These are phyloP conservation scores for Periophthalmodon schlosseri DNA, from an alignment of 2,113 vertebrate species.

Conservation along the genomic window DNA sequence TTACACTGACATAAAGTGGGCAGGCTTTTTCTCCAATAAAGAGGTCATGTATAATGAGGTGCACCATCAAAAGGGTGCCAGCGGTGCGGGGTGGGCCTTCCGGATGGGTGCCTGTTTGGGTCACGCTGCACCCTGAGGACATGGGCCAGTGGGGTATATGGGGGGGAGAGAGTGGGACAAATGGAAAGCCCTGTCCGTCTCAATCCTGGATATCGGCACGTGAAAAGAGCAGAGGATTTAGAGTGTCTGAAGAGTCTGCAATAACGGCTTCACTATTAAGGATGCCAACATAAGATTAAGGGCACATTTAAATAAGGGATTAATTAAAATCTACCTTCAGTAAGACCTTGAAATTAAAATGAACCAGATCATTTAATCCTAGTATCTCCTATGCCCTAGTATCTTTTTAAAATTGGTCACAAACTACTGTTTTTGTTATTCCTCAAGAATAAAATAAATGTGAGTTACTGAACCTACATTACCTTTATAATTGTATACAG, in stretches of 20 bases:
- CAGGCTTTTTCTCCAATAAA: slow-evolving; percentile 31
- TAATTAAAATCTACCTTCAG: slow-evolving; percentile 2
- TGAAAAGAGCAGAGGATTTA: slow-evolving; percentile 38
- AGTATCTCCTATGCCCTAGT: neutral
- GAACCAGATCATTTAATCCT: neutral
- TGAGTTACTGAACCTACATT: neutral
- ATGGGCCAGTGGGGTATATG: slow-evolving; percentile 18
- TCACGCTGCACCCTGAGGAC: slow-evolving; percentile 54
- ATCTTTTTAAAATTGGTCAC: neutral
- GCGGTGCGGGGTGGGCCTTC: slow-evolving; percentile 42
- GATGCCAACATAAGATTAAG: slow-evolving; percentile 43
- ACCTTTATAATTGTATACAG: slow-evolving; percentile 6
- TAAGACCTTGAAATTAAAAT: neutral
- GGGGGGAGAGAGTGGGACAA: slow-evolving; percentile 15
- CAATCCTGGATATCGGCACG: slow-evolving; percentile 37
- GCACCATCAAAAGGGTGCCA: slow-evolving; percentile 3
- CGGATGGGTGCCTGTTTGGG: slow-evolving; percentile 65
- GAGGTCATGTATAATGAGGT: slow-evolving; percentile 50
- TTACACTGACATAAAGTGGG: slow-evolving; percentile 30
- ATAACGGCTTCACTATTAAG: slow-evolving; percentile 12
- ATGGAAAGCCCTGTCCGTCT: slow-evolving; percentile 40
- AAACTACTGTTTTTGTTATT: neutral
- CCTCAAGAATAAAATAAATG: neutral
- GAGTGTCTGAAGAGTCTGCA: slow-evolving; percentile 14
- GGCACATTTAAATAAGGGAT: slow-evolving; percentile 32